Evolutionary conservation across 2,888 invertebrate species (phyloP).

Genomic region (Baronia brevicornis): DNA sequence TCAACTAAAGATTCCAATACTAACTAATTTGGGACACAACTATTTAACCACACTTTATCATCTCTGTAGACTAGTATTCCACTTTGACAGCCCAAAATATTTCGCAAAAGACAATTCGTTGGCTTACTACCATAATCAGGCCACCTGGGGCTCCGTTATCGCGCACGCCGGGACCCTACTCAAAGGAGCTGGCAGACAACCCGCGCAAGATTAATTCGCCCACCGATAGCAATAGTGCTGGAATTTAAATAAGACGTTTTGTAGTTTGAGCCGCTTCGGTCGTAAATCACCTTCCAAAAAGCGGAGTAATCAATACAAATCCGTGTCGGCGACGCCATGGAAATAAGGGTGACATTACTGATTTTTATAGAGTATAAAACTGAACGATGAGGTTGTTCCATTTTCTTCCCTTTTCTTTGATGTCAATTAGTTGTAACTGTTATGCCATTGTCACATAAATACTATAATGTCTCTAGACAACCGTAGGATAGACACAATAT

Average conservation of each 20-base stretch:
- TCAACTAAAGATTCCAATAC: too few relatives aligned
- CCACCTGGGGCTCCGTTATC: constrained; percentile 13
- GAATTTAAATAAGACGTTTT: constrained; percentile 14
- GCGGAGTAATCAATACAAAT: constrained; percentile 7
- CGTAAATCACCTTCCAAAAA: constrained; percentile 12
- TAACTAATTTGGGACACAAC: too few relatives aligned
- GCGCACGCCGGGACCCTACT: constrained; percentile 19
- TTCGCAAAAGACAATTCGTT: constrained; percentile 9
- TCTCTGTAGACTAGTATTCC: background rate
- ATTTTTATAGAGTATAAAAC: constrained; percentile 5
- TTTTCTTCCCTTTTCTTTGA: too few relatives aligned
- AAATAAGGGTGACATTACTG: constrained; percentile 6
- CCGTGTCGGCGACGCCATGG: constrained; percentile 6
- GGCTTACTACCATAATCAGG: constrained; percentile 2
- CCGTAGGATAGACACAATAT: too few relatives aligned
- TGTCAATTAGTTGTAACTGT: too few relatives aligned
- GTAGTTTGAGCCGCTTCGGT: constrained; percentile 7
- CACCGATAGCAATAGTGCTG: constrained; percentile 15
- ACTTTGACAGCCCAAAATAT: constrained; percentile 12
- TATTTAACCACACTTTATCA: constrained; percentile 7
- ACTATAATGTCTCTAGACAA: too few relatives aligned
- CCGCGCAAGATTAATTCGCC: constrained; percentile 20
- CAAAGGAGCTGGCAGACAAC: constrained; percentile 18
- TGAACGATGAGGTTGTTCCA: constrained; percentile 3
- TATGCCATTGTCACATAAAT: too few relatives aligned